These are phyloP conservation scores for Scaptomyza polygonia DNA, from an alignment of 2,888 invertebrate species.

Conservation along the genomic window DNA sequence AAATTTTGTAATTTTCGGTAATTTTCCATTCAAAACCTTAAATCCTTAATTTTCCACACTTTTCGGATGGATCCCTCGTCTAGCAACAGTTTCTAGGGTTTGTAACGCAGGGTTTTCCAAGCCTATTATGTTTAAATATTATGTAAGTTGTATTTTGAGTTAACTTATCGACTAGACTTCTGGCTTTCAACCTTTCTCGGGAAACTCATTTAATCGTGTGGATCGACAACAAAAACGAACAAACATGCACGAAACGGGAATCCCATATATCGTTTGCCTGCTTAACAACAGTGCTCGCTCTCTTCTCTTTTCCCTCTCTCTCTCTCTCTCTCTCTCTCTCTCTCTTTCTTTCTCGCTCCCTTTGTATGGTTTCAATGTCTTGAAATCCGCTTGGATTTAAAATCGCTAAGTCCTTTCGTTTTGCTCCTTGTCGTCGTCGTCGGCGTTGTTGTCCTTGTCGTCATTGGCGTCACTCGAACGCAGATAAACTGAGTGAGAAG, in stretches of 20 bases:
- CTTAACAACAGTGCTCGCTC: not conserved
- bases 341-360: not conserved
- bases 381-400: constrained; percentile 58
- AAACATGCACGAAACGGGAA: constrained; percentile 4
- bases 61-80: no score
- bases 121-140: no score
- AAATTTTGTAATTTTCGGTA: no score
- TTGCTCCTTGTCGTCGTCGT: constrained; percentile 8
- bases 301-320: not conserved
- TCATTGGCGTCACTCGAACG: constrained; percentile 31
- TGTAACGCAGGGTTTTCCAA: no score
- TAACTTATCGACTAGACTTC: no score
- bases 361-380: constrained; percentile 44
- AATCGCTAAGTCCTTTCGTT: constrained; percentile 41
- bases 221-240: not conserved
- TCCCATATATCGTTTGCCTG: not conserved
- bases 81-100: no score
- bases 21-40: no score
- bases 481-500: constrained; percentile 56
- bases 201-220: no score
- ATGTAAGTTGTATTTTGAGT: no score
- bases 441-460: not conserved
- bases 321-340: not conserved
- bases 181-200: no score
- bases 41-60: no score